A percentile compares a stretch with the other conserved stretches of the same genome.
Evolutionary conservation across 2,113 vertebrate genomes (phyloP).

Genomic region (Pseudorasbora parva): DNA sequence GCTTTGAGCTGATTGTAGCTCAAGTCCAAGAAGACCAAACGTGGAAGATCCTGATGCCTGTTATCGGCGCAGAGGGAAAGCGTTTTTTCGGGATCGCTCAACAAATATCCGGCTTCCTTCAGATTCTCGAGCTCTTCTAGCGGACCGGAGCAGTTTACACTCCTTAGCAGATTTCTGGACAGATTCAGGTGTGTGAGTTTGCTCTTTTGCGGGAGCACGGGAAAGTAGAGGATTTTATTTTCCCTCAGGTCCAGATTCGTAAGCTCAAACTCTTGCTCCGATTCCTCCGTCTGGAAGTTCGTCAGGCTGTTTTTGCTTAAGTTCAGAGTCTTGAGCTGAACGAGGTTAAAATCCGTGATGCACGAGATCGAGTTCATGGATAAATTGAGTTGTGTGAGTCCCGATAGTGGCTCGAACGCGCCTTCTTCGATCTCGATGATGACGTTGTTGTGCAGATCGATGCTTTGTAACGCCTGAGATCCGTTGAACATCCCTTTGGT

Average conservation of each 20-base stretch:
- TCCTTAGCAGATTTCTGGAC: constrained; percentile 86
- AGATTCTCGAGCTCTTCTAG: constrained; percentile 58
- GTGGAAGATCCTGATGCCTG: constrained; percentile 64
- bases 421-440: constrained; percentile 94
- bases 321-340: constrained; percentile 82
- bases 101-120: constrained; percentile 61
- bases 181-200: constrained; percentile 82
- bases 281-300: constrained; percentile 78
- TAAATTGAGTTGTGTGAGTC: constrained; percentile 86
- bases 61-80: constrained; percentile 49
- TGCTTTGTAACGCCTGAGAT: constrained; percentile 69
- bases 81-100: background rate
- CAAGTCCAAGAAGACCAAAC: constrained; percentile 84
- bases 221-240: constrained; percentile 88
- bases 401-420: constrained; percentile 81
- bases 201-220: constrained; percentile 80
- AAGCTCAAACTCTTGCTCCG: constrained; percentile 73
- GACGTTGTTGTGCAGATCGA: constrained; percentile 92
- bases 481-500: constrained; percentile 78
- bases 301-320: constrained; percentile 93
- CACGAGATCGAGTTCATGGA: constrained; percentile 95
- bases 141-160: constrained; percentile 63
- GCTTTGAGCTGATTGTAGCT: constrained; percentile 89
- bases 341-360: constrained; percentile 90
- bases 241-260: constrained; percentile 85